A percentile compares a stretch with the other conserved stretches of the same genome.
Evolutionary conservation across 2,797 vertebrate species (phyloP).

Genomic region (Esox masquinongy): DNA sequence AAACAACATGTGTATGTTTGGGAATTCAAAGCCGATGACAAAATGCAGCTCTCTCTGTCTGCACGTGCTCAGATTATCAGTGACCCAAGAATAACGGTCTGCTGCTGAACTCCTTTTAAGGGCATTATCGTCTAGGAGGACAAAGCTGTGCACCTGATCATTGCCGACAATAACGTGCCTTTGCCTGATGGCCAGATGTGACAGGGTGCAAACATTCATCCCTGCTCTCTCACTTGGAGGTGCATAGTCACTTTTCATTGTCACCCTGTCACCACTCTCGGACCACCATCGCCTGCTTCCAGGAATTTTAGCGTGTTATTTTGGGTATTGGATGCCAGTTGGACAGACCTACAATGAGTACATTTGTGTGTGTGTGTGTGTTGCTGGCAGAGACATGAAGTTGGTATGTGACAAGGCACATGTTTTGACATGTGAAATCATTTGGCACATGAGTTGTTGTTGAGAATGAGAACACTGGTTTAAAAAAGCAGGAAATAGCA

Average conservation of each 20-base stretch:
- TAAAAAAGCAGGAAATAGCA: no score
- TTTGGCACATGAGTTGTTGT: neutral
- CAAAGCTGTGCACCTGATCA: neutral
- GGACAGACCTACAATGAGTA: neutral
- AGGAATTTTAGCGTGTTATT: constrained; percentile 34
- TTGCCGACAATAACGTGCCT: constrained; percentile 1
- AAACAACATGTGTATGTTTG: neutral
- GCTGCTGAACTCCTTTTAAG: neutral
- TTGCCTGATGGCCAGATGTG: neutral
- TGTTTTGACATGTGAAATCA: constrained; percentile 1
- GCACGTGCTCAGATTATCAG: neutral
- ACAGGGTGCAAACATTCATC: neutral
- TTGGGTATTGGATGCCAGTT: constrained; percentile 22
- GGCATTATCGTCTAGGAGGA: neutral
- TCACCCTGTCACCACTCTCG: neutral
- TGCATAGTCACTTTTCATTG: neutral
- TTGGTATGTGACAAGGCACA: constrained; percentile 5
- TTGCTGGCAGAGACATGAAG: neutral
- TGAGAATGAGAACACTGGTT: neutral
- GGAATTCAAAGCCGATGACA: neutral
- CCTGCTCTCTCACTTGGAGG: neutral
- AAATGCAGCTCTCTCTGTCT: neutral
- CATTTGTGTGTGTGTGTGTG: neutral
- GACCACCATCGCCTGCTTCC: constrained; percentile 21
- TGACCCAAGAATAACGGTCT: neutral